phyloP scores from a whole-genome alignment of 1,140 invertebrate species.

The Drosophila jambulina region DNA sequence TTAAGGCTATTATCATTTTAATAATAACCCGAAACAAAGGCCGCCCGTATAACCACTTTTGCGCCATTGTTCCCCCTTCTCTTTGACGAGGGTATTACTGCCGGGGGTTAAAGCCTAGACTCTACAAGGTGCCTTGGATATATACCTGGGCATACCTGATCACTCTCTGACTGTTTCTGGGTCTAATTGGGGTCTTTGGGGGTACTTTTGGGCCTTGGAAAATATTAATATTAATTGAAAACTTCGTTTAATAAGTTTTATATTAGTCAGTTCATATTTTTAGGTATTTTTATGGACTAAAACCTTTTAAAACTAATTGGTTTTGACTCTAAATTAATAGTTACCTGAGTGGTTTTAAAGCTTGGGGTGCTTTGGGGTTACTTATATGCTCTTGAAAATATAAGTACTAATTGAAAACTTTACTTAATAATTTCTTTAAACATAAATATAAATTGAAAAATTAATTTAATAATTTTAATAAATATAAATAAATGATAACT shows the following conservation, averaged over 20 bases:
- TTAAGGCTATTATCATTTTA: constrained; percentile 78
- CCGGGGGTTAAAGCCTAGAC: background rate
- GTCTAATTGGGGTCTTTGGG: background rate
- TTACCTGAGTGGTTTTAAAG: too few relatives aligned
- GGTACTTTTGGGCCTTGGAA: background rate
- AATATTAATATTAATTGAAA: background rate
- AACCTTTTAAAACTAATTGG: too few relatives aligned
- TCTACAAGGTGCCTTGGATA: background rate
- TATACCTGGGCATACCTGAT: background rate
- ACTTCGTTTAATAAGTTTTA: background rate
- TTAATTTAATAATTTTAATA: too few relatives aligned
- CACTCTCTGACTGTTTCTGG: background rate
- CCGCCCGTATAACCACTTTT: constrained; percentile 42
- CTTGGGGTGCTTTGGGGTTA: too few relatives aligned
- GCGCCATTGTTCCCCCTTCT: constrained; percentile 66
- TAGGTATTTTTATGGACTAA: too few relatives aligned
- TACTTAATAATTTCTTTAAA: too few relatives aligned
- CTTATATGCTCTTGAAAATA: too few relatives aligned
- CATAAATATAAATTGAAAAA: too few relatives aligned
- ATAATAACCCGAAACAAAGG: constrained; percentile 74
- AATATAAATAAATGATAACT: too few relatives aligned
- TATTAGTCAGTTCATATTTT: background rate
- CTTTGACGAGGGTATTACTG: constrained; percentile 1
- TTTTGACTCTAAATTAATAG: too few relatives aligned
- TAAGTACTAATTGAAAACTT: too few relatives aligned